A percentile compares a stretch with the other conserved stretches of the same genome.
Evolutionary conservation across 1,140 invertebrate genomes (phyloP).

Genomic region (Orchesella cincta): DNA sequence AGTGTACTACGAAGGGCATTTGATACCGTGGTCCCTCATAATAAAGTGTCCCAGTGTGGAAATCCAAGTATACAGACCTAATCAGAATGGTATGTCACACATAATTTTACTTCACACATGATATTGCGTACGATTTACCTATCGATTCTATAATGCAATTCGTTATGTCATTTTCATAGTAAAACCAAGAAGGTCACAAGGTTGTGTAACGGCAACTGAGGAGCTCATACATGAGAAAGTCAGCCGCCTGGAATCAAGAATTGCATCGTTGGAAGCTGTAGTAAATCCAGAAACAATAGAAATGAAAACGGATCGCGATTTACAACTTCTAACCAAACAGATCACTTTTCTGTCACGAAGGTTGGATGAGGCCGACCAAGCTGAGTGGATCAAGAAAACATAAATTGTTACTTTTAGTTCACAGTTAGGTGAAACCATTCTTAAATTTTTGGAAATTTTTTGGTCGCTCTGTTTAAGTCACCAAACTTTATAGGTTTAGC

Average conservation of each 20-base stretch:
- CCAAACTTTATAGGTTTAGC: too few relatives aligned
- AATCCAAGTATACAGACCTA: slow-evolving; percentile 48
- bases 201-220: slow-evolving; percentile 23
- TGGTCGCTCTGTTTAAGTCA: too few relatives aligned
- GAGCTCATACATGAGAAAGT: slow-evolving; percentile 39
- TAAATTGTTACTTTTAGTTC: too few relatives aligned
- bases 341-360: slow-evolving; percentile 42
- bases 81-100: slow-evolving; percentile 44
- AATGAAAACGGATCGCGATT: slow-evolving; percentile 45
- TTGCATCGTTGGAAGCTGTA: slow-evolving; percentile 40
- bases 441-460: too few relatives aligned
- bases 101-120: not conserved
- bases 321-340: slow-evolving; percentile 46
- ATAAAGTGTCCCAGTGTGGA: slow-evolving; percentile 31
- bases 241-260: slow-evolving; percentile 35
- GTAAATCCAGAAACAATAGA: slow-evolving; percentile 31
- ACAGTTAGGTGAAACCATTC: too few relatives aligned
- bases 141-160: not conserved
- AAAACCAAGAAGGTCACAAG: slow-evolving; percentile 38
- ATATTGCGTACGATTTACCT: not conserved
- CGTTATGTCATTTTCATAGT: slow-evolving; percentile 32
- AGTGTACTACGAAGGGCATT: slow-evolving; percentile 40
- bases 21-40: slow-evolving; percentile 46
- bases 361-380: slow-evolving; percentile 46
- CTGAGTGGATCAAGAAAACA: slow-evolving; percentile 45